phyloP scores from a whole-genome alignment of 2,797 vertebrate species.

The Sylvia borin region DNA sequence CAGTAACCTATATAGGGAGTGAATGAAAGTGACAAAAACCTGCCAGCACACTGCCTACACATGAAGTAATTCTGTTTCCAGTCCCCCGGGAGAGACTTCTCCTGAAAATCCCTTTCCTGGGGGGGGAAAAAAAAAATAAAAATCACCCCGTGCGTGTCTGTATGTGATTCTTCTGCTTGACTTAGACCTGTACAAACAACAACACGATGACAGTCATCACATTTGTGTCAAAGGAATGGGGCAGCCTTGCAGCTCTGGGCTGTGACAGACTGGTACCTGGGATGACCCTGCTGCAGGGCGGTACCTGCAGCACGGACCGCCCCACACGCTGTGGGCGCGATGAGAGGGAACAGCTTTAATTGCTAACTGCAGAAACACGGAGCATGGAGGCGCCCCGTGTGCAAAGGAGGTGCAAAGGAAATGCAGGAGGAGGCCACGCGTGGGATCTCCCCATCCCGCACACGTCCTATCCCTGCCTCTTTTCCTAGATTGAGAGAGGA shows the following conservation, averaged over 20 bases:
- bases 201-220: neutral
- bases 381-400: neutral
- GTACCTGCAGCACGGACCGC: neutral
- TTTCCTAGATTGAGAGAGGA: neutral
- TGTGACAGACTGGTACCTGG: neutral
- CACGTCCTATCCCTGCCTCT: neutral
- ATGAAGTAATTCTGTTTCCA: conserved; percentile 49
- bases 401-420: neutral
- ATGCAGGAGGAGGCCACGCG: neutral
- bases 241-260: neutral
- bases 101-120: conserved; percentile 51
- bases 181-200: neutral
- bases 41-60: conserved; percentile 57
- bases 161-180: neutral
- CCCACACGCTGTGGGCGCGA: neutral
- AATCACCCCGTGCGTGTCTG: neutral
- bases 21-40: conserved; percentile 58
- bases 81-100: neutral
- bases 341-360: neutral
- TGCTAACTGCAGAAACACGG: neutral
- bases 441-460: neutral
- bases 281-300: neutral
- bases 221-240: neutral
- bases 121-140: neutral
- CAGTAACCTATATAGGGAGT: conserved; percentile 28